These are phyloP conservation scores for Oreocharis arfaki DNA, from an alignment of 2,113 vertebrate genomes.

Conservation along the genomic window DNA sequence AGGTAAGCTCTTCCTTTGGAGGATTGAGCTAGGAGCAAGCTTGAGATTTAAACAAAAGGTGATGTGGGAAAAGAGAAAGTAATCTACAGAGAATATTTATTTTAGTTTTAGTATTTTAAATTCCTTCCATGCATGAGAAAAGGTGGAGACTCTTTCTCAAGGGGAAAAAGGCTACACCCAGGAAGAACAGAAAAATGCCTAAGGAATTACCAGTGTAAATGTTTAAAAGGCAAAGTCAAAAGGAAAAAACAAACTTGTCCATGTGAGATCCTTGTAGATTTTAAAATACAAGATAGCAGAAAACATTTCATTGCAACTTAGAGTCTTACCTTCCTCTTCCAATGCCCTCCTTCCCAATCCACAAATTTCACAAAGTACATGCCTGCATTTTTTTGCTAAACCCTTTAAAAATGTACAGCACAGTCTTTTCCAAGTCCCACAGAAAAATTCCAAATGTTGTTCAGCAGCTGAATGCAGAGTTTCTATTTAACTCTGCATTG, in stretches of 20 bases:
- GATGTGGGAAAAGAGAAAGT: background rate
- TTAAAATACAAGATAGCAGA: background rate
- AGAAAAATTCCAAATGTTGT: background rate
- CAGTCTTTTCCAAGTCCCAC: background rate
- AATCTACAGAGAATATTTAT: background rate
- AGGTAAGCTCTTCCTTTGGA: background rate
- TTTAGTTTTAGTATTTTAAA: background rate
- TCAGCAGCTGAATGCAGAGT: background rate
- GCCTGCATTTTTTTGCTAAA: background rate
- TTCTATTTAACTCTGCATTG: background rate
- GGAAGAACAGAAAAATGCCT: background rate
- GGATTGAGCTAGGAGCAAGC: background rate
- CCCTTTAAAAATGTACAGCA: background rate
- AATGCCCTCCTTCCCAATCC: background rate
- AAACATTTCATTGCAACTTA: background rate
- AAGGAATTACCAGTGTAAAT: background rate
- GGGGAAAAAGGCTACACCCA: background rate
- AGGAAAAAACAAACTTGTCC: background rate
- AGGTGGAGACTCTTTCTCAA: background rate
- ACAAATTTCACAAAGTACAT: background rate
- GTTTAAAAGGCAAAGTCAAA: background rate
- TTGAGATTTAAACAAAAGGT: background rate
- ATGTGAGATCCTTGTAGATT: background rate
- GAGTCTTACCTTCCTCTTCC: background rate
- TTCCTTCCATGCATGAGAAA: background rate